Percentiles rank a stretch among this genome's conserved stretches.
Evolutionary conservation across 2,797 vertebrate genomes (phyloP).

Genomic region (Sus cebifrons): DNA sequence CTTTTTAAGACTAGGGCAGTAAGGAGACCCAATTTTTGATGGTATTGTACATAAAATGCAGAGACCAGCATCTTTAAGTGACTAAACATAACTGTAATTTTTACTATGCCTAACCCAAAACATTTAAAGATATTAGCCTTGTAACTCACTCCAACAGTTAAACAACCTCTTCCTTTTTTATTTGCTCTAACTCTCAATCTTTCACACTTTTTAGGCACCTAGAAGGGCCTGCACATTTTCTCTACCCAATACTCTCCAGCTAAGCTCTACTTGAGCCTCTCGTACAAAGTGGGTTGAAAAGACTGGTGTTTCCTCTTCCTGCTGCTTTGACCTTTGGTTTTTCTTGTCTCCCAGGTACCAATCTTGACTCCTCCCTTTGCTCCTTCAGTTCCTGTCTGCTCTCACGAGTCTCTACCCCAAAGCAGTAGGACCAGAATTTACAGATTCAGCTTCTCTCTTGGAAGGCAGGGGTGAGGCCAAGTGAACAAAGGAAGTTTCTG

Average conservation of each 20-base stretch:
- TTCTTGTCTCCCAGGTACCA: not conserved
- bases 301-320: not conserved
- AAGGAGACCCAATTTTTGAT: not conserved
- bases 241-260: not conserved
- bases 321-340: not conserved
- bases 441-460: not conserved
- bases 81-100: not conserved
- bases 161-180: not conserved
- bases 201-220: not conserved
- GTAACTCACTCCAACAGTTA: not conserved
- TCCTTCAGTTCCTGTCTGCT: not conserved
- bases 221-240: not conserved
- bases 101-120: not conserved
- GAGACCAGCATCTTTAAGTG: not conserved
- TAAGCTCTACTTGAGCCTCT: not conserved
- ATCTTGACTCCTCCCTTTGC: not conserved
- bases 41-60: not conserved
- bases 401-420: not conserved
- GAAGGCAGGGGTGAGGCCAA: not conserved
- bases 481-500: not conserved
- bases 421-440: not conserved
- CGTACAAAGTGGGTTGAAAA: not conserved
- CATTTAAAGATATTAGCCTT: not conserved
- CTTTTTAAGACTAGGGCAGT: not conserved
- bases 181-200: not conserved